A percentile compares a stretch with the other conserved stretches of the same genome.
Conservation (phyloP, 2,888 invertebrate genomes). For the Vesta saturnalis region DNA sequence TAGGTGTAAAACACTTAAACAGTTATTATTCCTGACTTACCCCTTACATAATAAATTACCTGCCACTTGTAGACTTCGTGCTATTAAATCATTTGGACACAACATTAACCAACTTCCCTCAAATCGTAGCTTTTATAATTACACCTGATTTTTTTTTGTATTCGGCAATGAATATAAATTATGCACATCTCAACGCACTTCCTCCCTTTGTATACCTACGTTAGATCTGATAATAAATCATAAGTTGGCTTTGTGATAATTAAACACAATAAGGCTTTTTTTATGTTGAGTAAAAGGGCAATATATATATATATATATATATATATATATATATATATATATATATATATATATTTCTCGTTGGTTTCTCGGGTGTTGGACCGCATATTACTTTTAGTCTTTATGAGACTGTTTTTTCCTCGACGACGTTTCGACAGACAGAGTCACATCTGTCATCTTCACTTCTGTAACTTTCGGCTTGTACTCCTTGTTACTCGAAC, state of each 20-base stretch:
- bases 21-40: slow-evolving; percentile 25
- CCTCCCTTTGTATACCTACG: not conserved
- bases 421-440: too few species aligned
- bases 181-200: not conserved
- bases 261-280: too few species aligned
- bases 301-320: too few species aligned
- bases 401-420: too few species aligned
- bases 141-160: slow-evolving; percentile 19
- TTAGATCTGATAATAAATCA: slow-evolving; percentile 14
- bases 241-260: not conserved
- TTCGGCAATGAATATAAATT: slow-evolving; percentile 11
- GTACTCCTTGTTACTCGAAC: too few species aligned
- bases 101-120: slow-evolving; percentile 18
- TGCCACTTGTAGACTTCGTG: slow-evolving; percentile 23
- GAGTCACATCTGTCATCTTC: too few species aligned
- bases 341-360: too few species aligned
- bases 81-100: slow-evolving; percentile 21
- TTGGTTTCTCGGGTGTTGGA: too few species aligned
- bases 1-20: slow-evolving; percentile 23
- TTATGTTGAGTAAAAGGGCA: too few species aligned
- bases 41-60: slow-evolving; percentile 23
- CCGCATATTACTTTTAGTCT: too few species aligned
- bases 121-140: slow-evolving; percentile 21
- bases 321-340: too few species aligned
- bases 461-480: too few species aligned